Evolutionary conservation across 2,797 vertebrate species (phyloP).

Genomic region (Otolemur crassicaudatus): DNA sequence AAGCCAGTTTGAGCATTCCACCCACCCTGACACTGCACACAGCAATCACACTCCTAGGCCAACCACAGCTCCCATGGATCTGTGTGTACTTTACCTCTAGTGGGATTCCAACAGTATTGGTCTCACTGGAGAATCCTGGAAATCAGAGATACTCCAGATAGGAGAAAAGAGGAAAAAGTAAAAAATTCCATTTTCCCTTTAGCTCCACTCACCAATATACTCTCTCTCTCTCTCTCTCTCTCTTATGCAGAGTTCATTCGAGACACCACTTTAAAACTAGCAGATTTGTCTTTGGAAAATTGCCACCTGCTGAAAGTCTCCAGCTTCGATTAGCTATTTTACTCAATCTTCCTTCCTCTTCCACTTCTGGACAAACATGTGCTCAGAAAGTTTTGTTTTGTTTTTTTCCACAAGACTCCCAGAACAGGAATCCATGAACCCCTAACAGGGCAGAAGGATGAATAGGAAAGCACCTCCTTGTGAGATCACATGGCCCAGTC

Average conservation of each 20-base stretch:
- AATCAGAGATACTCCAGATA: not conserved
- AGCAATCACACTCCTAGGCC: not conserved
- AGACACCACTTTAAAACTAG: slow-evolving; percentile 12
- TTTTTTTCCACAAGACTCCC: not conserved
- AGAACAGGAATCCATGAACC: not conserved
- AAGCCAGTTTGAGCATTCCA: not conserved
- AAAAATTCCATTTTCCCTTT: not conserved
- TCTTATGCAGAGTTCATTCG: not conserved
- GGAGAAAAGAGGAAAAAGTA: not conserved
- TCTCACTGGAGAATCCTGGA: not conserved
- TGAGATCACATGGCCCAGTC: not conserved
- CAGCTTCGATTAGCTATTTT: not conserved
- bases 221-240: not conserved
- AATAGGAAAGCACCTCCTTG: not conserved
- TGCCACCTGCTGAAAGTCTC: not conserved
- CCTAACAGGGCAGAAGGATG: not conserved
- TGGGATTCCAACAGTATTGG: not conserved
- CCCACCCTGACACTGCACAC: too few relatives aligned
- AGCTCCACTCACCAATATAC: not conserved
- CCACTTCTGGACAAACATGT: not conserved
- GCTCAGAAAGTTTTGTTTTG: not conserved
- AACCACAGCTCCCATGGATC: not conserved
- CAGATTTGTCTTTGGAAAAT: slow-evolving; percentile 4
- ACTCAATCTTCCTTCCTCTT: not conserved
- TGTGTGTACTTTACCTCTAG: not conserved